These are phyloP conservation scores for Portunus trituberculatus DNA, from an alignment of 1,140 invertebrate genomes.

Conservation along the genomic window DNA sequence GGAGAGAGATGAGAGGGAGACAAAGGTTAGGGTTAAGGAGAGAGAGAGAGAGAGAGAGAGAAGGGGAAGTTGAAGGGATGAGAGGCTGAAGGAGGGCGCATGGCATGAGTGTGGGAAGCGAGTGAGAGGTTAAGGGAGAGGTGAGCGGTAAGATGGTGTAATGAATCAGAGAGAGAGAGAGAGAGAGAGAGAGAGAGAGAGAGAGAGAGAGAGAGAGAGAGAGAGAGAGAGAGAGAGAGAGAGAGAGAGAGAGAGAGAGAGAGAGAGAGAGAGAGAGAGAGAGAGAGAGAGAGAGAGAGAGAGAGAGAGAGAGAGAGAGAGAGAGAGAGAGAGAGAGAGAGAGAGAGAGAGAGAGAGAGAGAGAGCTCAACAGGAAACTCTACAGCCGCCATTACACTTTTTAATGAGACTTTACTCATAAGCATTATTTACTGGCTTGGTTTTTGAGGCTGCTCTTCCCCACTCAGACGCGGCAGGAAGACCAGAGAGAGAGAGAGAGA, in stretches of 20 bases:
- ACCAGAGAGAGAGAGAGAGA: too few relatives aligned
- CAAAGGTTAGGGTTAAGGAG: not conserved
- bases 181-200: conserved; percentile 18
- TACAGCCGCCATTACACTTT: too few relatives aligned
- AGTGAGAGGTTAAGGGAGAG: not conserved
- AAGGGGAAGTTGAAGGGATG: not conserved
- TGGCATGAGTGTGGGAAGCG: not conserved
- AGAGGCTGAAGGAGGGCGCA: not conserved
- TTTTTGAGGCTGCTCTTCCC: too few relatives aligned
- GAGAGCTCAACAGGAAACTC: too few relatives aligned
- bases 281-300: too few relatives aligned
- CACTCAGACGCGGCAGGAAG: too few relatives aligned
- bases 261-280: conserved; percentile 6
- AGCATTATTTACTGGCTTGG: too few relatives aligned
- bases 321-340: too few relatives aligned
- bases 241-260: conserved; percentile 8
- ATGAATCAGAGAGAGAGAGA: not conserved
- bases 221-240: conserved; percentile 17
- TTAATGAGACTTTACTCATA: too few relatives aligned
- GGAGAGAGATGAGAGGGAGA: not conserved
- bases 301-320: too few relatives aligned
- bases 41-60: not conserved
- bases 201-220: conserved; percentile 18
- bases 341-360: too few relatives aligned
- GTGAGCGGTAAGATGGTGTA: not conserved